Conservation (phyloP, 2,888 invertebrate species). For the Xestia xanthographa region DNA sequence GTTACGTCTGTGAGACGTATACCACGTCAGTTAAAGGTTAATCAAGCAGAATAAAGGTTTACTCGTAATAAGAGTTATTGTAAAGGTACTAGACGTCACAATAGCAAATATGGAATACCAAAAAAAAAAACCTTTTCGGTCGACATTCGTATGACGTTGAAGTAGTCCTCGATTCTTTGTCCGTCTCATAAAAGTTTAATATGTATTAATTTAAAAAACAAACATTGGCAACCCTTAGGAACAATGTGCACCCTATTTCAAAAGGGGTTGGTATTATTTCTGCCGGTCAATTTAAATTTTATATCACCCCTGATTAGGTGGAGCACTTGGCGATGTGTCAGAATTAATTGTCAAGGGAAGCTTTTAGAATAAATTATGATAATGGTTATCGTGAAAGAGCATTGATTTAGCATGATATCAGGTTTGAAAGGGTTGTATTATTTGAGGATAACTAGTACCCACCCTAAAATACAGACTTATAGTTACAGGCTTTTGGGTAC, state of each 20-base stretch:
- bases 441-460: neutral
- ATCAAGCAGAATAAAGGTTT: neutral
- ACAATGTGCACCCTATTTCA: slow-evolving; percentile 62
- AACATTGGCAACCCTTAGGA: slow-evolving; percentile 49
- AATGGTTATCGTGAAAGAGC: neutral
- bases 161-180: slow-evolving; percentile 18
- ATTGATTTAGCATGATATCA: neutral
- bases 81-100: neutral
- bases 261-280: slow-evolving; percentile 66
- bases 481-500: neutral
- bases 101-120: neutral
- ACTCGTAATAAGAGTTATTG: neutral
- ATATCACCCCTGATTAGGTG: slow-evolving; percentile 72
- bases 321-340: slow-evolving; percentile 57
- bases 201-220: slow-evolving; percentile 62
- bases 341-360: slow-evolving; percentile 58
- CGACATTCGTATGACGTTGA: neutral
- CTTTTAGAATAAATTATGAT: slow-evolving; percentile 2
- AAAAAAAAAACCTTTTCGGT: slow-evolving; percentile 13
- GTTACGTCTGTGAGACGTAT: no score
- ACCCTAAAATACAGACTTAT: neutral
- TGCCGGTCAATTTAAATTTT: slow-evolving; percentile 75
- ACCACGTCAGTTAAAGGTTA: no score
- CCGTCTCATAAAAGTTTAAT: slow-evolving; percentile 51
- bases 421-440: neutral